These are phyloP conservation scores for Escarpia spicata DNA, from an alignment of 2,888 invertebrate species.

Conservation along the genomic window DNA sequence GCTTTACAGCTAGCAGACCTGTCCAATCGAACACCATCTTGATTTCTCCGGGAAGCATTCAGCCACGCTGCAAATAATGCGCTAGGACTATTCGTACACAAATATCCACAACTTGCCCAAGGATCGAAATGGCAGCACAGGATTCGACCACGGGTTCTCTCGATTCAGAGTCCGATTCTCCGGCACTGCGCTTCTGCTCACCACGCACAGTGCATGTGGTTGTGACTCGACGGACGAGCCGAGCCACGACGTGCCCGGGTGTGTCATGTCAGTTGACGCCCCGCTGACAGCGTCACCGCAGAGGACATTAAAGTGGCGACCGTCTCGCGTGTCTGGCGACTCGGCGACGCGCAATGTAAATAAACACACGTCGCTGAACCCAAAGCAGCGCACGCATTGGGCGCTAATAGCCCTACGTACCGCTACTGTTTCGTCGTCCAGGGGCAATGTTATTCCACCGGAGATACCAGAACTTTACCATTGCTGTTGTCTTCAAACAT, in stretches of 20 bases:
- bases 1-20: no score
- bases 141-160: no score
- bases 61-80: no score
- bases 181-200: no score
- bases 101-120: no score
- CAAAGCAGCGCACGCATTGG: not conserved
- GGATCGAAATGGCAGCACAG: no score
- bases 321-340: not conserved
- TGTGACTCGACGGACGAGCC: not conserved
- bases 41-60: no score
- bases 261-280: not conserved
- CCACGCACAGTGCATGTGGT: no score
- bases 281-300: conserved; percentile 3
- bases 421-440: not conserved
- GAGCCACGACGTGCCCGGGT: not conserved
- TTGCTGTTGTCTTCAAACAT: not conserved
- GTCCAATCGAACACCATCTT: no score
- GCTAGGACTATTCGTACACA: no score
- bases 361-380: not conserved
- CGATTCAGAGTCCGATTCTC: no score
- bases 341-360: not conserved
- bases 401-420: not conserved
- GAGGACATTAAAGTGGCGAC: not conserved
- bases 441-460: not conserved
- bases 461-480: no score